Conservation (phyloP, 2,797 vertebrate species). For the Epinephelus malabaricus region DNA sequence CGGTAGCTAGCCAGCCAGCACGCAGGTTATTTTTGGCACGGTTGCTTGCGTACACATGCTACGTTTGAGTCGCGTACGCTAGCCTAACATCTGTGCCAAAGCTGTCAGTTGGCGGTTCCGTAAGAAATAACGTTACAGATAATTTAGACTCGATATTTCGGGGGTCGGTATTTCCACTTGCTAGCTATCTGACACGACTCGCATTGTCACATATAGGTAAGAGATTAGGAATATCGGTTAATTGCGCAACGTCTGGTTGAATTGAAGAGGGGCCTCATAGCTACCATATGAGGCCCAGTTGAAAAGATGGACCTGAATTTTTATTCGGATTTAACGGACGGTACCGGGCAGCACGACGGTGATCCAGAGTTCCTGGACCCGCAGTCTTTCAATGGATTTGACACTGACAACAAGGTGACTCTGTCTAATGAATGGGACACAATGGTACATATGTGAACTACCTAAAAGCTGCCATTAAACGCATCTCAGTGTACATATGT, state of each 20-base stretch:
- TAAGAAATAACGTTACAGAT: neutral
- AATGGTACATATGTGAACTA: neutral
- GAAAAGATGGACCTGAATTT: conserved; percentile 88
- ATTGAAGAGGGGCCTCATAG: conserved; percentile 19
- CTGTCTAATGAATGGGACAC: neutral
- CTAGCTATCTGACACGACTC: neutral
- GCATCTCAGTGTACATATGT: neutral
- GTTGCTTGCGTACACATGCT: conserved; percentile 50
- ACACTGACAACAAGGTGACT: conserved; percentile 87
- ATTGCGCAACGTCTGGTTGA: conserved; percentile 16
- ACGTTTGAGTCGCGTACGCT: conserved; percentile 8
- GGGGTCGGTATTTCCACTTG: no score
- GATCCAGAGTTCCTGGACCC: conserved; percentile 86
- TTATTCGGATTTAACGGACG: conserved; percentile 87
- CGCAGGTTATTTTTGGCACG: conserved; percentile 68
- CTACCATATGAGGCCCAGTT: conserved; percentile 60
- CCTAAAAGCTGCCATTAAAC: conserved; percentile 1
- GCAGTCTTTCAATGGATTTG: conserved; percentile 87
- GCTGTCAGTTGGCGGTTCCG: conserved; percentile 20
- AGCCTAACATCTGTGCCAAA: conserved; percentile 12
- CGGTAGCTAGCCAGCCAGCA: conserved; percentile 29
- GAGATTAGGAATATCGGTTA: neutral
- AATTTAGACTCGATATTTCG: neutral
- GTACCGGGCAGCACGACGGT: conserved; percentile 81
- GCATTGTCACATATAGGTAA: neutral